Conservation (phyloP, 1,140 invertebrate genomes). For the Danaus plexippus region DNA sequence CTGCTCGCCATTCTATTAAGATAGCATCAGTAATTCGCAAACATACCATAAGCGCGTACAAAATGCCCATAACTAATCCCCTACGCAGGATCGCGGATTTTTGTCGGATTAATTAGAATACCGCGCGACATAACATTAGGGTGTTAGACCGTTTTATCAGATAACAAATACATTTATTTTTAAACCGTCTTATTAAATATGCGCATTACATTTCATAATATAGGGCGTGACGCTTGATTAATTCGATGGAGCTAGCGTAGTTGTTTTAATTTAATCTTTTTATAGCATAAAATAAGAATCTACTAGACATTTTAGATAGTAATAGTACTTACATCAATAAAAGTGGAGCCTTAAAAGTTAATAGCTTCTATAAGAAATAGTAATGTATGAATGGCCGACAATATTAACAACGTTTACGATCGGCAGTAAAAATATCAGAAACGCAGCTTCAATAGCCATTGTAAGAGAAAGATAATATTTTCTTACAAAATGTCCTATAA, state of each 20-base stretch:
- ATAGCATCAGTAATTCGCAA: conserved; percentile 55
- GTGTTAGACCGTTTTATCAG: conserved; percentile 3
- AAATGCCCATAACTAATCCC: conserved; percentile 36
- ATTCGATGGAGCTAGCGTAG: too few species aligned
- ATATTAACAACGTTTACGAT: conserved; percentile 10
- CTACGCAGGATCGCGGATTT: conserved; percentile 28
- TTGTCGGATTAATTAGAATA: conserved; percentile 43
- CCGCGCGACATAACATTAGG: conserved; percentile 20
- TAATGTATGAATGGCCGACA: conserved; percentile 7
- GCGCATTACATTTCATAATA: too few species aligned
- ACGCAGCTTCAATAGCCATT: conserved; percentile 7
- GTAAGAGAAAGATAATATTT: conserved; percentile 18
- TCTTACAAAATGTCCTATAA: conserved; percentile 18
- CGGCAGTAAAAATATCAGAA: conserved; percentile 14
- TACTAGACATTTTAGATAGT: too few species aligned
- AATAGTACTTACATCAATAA: too few species aligned
- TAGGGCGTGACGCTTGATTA: too few species aligned
- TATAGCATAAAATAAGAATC: too few species aligned
- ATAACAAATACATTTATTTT: conserved; percentile 1
- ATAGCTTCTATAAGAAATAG: conserved; percentile 2
- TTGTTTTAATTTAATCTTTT: too few species aligned
- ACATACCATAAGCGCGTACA: conserved; percentile 31
- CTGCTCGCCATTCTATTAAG: conserved; percentile 44
- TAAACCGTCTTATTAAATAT: not conserved
- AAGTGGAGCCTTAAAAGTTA: conserved; percentile 2